A percentile compares a stretch with the other conserved stretches of the same genome.
Conservation (phyloP, 2,797 vertebrate genomes). For the Helostoma temminkii region DNA sequence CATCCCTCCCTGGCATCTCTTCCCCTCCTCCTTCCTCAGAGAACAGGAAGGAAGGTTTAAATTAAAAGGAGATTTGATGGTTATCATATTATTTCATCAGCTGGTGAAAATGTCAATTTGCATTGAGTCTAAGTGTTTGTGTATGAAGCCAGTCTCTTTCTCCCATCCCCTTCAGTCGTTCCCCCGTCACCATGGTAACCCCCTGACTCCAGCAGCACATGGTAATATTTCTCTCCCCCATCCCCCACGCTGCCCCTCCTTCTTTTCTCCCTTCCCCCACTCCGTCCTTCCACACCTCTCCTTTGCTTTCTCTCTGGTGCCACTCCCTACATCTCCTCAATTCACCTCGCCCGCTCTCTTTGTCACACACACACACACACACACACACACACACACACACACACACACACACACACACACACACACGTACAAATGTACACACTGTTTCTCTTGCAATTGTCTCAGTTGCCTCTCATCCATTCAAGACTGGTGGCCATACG, state of each 20-base stretch:
- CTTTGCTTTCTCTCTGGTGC: conserved; percentile 54
- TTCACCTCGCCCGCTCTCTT: conserved; percentile 45
- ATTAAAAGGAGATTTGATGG: conserved; percentile 56
- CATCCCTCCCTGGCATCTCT: neutral
- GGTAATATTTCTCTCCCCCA: conserved; percentile 61
- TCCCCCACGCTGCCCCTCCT: conserved; percentile 62
- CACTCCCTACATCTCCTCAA: conserved; percentile 72
- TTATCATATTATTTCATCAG: conserved; percentile 62
- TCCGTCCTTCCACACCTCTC: conserved; percentile 60
- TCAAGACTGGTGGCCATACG: neutral
- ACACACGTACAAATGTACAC: neutral
- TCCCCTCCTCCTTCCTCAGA: neutral
- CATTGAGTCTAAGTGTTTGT: conserved; percentile 7
- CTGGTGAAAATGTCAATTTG: conserved; percentile 48
- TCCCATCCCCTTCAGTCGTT: conserved; percentile 36
- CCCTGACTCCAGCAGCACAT: conserved; percentile 67
- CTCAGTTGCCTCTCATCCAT: conserved; percentile 13
- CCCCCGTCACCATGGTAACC: conserved; percentile 75
- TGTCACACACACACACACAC: neutral
- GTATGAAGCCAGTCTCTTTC: conserved; percentile 18
- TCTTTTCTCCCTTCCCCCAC: conserved; percentile 70
- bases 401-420: neutral
- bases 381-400: neutral
- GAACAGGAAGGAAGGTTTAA: conserved; percentile 48
- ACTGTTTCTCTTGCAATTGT: conserved; percentile 39